Evolutionary conservation across 2,797 vertebrate genomes (phyloP).

Genomic region (Paguma larvata): DNA sequence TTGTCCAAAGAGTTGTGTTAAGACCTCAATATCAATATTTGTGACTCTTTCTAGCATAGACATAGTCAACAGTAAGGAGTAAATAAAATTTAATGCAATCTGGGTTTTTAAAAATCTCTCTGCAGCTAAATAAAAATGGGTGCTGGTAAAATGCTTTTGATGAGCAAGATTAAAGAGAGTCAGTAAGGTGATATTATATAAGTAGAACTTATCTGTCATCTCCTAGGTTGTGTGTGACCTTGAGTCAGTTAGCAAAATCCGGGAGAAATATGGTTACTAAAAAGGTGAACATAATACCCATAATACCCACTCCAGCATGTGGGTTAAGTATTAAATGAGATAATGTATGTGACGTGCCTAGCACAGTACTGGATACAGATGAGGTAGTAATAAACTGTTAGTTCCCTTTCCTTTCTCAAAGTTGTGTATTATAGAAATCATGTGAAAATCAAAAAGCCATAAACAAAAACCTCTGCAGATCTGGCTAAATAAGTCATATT

Average conservation of each 20-base stretch:
- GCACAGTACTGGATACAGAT: background rate
- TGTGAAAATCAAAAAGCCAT: background rate
- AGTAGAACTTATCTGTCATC: background rate
- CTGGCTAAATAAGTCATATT: background rate
- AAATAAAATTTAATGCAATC: background rate
- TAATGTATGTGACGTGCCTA: background rate
- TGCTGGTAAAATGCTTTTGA: background rate
- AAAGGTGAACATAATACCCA: background rate
- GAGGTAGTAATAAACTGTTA: background rate
- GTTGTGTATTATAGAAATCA: background rate
- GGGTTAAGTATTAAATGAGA: conserved; percentile 23
- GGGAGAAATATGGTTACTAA: background rate
- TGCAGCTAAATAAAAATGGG: conserved; percentile 3
- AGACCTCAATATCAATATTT: background rate
- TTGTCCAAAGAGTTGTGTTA: background rate
- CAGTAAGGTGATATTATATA: background rate
- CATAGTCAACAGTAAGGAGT: background rate
- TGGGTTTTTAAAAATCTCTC: background rate
- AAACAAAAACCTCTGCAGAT: background rate
- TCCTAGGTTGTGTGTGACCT: background rate
- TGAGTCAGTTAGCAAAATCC: background rate
- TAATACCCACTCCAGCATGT: background rate
- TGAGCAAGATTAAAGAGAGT: conserved; percentile 4
- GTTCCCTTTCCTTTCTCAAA: background rate
- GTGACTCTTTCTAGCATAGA: background rate